Evolutionary conservation across 2,797 vertebrate species (phyloP), one percentile per base, ranked within the genome.

Genomic region (Allobates femoralis): DNA sequence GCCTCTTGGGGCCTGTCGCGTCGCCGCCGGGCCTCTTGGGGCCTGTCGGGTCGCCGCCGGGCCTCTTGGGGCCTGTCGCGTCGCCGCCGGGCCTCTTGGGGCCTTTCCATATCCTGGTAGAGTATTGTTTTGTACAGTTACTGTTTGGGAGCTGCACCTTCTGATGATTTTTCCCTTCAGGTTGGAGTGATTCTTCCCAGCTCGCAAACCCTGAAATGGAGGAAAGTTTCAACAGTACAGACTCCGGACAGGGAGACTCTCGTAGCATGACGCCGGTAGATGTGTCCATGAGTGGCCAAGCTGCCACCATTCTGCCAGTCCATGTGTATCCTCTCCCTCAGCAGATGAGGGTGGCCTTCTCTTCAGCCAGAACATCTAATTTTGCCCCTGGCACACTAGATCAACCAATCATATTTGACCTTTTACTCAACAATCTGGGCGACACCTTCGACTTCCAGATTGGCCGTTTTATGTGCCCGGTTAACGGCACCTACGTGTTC

Each of bases 321-420:
- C 97, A 97, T 0, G 93, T 99, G 74, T 98, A 97, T 86, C 96
- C 97, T 0, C 91, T 98, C 28, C 93, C 96, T 0, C 97, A 97
- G 92, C 97, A 97, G n/a, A 94, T 99, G 91, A 94, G 97, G 32
- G 96, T 99, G 26, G 98, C 98, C 79, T 99, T 99, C 91, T 98
- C 97, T 0, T 96, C 98, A 0, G 97, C 97, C 37, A 96, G 97
- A 91, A 98, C 98, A 0, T 97, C 96, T 83, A 99, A 99, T 92
- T 95, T 98, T 30, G 96, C 97, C n/a, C 98, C 98, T 0, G 97
- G 98, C 26, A 97, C 97, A 81, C 92, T 99, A 51, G 98, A 99
- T 93, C 98, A 99, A 87, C 97, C 98, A 1, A 98, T 99, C 0
- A 95, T 96, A 34, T 99, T 99, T 41, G 98, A 99, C 90, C 95